Evolutionary conservation across 2,888 invertebrate species (phyloP).

Genomic region (Polyploca ridens): DNA sequence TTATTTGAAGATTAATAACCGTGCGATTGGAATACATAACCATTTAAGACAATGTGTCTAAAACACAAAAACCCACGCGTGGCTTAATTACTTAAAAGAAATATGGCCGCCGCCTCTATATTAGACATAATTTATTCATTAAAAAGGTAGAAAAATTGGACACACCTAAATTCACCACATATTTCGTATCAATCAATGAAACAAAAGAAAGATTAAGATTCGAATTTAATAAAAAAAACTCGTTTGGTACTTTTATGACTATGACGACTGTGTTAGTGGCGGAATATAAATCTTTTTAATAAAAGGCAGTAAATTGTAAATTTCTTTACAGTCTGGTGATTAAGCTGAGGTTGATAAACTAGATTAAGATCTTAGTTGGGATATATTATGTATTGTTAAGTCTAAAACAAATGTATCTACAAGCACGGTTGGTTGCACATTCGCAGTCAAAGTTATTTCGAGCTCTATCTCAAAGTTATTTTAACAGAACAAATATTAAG

Average conservation of each 20-base stretch:
- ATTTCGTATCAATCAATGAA: constrained; percentile 3
- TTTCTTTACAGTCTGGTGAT: constrained; percentile 7
- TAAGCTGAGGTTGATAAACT: background rate
- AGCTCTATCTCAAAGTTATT: background rate
- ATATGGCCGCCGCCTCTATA: constrained; percentile 6
- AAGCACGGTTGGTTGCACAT: background rate
- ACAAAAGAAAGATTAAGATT: constrained; percentile 3
- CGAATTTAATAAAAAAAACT: background rate
- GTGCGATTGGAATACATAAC: background rate
- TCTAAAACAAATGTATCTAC: constrained; percentile 1
- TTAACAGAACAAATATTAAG: background rate
- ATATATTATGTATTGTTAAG: background rate
- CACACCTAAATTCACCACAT: constrained; percentile 5
- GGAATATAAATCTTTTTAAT: background rate
- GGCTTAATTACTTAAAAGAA: constrained; percentile 6
- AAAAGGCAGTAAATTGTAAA: background rate
- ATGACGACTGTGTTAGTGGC: background rate
- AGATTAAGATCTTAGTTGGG: background rate
- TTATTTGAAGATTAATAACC: background rate
- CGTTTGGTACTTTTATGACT: background rate
- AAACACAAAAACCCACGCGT: constrained; percentile 7
- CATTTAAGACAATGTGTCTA: constrained; percentile 2
- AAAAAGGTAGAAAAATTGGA: constrained; percentile 8
- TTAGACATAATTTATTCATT: constrained; percentile 7
- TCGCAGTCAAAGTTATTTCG: background rate